Base-by-base conservation (phyloP, 1,140 invertebrate genomes). In the Acromyrmex heyeri region DNA sequence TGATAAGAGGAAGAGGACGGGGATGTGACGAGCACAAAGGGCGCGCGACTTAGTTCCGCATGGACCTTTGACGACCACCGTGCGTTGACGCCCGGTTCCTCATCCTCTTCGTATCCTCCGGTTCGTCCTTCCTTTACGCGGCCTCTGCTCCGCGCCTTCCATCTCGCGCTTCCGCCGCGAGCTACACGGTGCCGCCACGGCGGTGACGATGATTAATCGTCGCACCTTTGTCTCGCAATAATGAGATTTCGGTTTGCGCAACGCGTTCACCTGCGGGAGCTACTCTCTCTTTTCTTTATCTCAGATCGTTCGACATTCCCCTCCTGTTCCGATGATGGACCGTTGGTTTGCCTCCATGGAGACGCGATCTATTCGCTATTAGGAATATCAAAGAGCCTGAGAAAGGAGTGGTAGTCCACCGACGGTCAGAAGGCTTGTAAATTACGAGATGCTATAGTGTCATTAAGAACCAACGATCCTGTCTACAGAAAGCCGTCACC, bases 161-260 rank as follows among this genome's bases (percentile, higher is more conserved):
- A 87, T 88, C 78, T 89, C 90, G 87, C 78, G 90, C 77, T 91
- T 90, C 85, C 90, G 90, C 90, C 85, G 86, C 88, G 86, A 88
- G 86, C 79, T 77, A 89, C 83, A 77, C 90, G 81, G 48, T 76
- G 34, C 87, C 86, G 86, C 85, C 75, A 79, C 77, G 86, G 79
- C 87, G 81, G 72, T 91, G 91, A 93, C 88, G 91, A 93, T 93
- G 93, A 93, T 93, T 93, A 92, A 93, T 93, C 92, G 90, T 87
- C 81, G 65, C 67, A 88, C 90, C 92, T 93, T 93, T 93, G 93
- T 93, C 91, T 93, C 91, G 88, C 87, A 86, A 88, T 93, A 93
- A 93, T 93, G 93, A 93, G 93, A 93, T 93, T 93, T 92, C 85
- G 90, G 89, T 89, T 92, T 92, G 91, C 91, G 88, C 91, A 88